A percentile compares a stretch with the other conserved stretches of the same genome.
phyloP scores from a whole-genome alignment of 2,888 invertebrate genomes.

The Drosophila quinaria region DNA sequence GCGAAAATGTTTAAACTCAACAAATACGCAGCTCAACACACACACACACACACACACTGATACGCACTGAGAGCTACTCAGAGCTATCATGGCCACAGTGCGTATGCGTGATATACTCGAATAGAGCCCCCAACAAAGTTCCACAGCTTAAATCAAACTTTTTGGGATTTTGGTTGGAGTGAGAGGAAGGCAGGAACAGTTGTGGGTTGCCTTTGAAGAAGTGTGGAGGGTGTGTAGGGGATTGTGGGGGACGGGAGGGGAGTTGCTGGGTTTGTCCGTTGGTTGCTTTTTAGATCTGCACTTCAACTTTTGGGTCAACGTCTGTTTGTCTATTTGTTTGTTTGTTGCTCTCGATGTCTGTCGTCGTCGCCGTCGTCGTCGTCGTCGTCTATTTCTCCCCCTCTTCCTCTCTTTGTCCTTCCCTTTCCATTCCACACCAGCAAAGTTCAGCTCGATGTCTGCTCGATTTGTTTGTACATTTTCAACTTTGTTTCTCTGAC shows the following conservation, averaged over 20 bases:
- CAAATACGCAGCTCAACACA: conserved; percentile 55
- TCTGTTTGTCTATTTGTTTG: conserved; percentile 81
- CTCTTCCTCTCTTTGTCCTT: background rate
- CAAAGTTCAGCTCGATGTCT: conserved; percentile 65
- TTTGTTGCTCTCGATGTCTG: conserved; percentile 76
- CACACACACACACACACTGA: conserved; percentile 16
- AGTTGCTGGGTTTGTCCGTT: conserved; percentile 39
- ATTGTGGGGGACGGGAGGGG: background rate
- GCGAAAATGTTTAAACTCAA: conserved; percentile 79
- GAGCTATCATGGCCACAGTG: conserved; percentile 69
- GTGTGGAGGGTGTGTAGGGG: background rate
- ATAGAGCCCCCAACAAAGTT: conserved; percentile 72
- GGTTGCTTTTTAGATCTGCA: conserved; percentile 75
- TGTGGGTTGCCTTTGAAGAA: background rate
- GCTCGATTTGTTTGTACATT: conserved; percentile 80
- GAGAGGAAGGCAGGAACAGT: background rate
- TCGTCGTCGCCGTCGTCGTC: conserved; percentile 44
- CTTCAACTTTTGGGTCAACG: conserved; percentile 82
- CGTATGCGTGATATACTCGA: conserved; percentile 79
- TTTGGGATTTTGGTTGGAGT: conserved; percentile 29
- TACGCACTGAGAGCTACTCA: conserved; percentile 36
- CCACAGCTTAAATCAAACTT: conserved; percentile 78
- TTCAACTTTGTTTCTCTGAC: conserved; percentile 74
- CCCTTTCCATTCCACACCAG: background rate
- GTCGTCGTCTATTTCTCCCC: conserved; percentile 38